A percentile compares a stretch with the other conserved stretches of the same genome.
Conservation (phyloP, 2,888 invertebrate species). For the Leucophenga montana region DNA sequence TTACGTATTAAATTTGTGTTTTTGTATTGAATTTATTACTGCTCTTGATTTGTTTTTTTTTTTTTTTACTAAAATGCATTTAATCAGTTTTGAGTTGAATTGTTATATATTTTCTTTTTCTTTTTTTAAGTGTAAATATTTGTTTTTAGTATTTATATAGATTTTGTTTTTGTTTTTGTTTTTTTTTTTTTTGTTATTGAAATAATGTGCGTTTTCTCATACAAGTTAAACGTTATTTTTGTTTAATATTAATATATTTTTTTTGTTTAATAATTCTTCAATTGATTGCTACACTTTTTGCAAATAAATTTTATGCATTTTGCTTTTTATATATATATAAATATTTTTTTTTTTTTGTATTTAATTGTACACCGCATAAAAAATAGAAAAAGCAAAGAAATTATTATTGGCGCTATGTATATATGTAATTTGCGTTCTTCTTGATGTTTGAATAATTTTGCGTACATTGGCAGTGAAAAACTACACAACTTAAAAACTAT, state of each 20-base stretch:
- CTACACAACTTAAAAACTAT: slow-evolving; percentile 50
- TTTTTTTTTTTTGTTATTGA: neutral
- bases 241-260: neutral
- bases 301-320: slow-evolving; percentile 2
- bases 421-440: slow-evolving; percentile 39
- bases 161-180: neutral
- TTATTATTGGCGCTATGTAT: slow-evolving; percentile 36
- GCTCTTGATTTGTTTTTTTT: slow-evolving; percentile 9
- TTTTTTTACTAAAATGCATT: slow-evolving; percentile 23
- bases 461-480: slow-evolving; percentile 61
- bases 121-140: slow-evolving; percentile 3
- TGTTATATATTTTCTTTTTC: neutral
- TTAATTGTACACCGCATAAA: neutral
- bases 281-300: slow-evolving; percentile 13
- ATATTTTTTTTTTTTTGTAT: neutral
- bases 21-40: slow-evolving; percentile 37
- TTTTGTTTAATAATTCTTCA: neutral
- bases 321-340: slow-evolving; percentile 13
- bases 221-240: neutral
- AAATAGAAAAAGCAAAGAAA: neutral
- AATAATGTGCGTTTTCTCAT: slow-evolving; percentile 3
- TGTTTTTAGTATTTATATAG: neutral
- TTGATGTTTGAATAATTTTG: slow-evolving; percentile 49
- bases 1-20: neutral
- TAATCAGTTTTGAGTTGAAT: slow-evolving; percentile 12